These are phyloP conservation scores for Fragum whitleyi DNA, from an alignment of 2,888 invertebrate species.

Conservation along the genomic window DNA sequence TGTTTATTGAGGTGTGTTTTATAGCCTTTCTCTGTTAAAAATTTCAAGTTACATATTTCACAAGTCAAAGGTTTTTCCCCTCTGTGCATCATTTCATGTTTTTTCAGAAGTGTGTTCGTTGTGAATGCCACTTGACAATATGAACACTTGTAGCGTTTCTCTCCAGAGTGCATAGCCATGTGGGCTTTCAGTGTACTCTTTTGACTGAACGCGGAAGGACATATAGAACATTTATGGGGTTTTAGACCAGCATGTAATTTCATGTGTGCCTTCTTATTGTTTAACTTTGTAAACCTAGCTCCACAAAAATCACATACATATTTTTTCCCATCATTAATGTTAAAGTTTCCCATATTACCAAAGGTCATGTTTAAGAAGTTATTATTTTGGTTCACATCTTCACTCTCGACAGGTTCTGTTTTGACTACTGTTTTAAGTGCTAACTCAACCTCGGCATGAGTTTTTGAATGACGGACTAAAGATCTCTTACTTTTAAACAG, in stretches of 20 bases:
- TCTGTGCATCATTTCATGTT: background rate
- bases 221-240: background rate
- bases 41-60: background rate
- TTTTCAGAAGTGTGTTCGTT: background rate
- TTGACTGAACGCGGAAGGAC: background rate
- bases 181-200: background rate
- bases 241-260: background rate
- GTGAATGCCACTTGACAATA: background rate
- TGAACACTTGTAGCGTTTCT: background rate
- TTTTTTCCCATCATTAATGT: background rate
- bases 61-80: background rate
- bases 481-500: background rate
- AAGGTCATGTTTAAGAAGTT: background rate
- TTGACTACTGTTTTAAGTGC: background rate
- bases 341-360: background rate
- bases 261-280: background rate
- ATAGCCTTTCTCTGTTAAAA: background rate
- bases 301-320: background rate
- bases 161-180: background rate
- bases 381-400: too few relatives aligned
- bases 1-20: background rate
- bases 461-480: background rate
- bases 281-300: background rate
- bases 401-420: too few relatives aligned
- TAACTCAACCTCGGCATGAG: background rate